A percentile compares a stretch with the other conserved stretches of the same genome.
These are phyloP conservation scores for Noctua janthina DNA, from an alignment of 2,888 invertebrate genomes.

Conservation along the genomic window DNA sequence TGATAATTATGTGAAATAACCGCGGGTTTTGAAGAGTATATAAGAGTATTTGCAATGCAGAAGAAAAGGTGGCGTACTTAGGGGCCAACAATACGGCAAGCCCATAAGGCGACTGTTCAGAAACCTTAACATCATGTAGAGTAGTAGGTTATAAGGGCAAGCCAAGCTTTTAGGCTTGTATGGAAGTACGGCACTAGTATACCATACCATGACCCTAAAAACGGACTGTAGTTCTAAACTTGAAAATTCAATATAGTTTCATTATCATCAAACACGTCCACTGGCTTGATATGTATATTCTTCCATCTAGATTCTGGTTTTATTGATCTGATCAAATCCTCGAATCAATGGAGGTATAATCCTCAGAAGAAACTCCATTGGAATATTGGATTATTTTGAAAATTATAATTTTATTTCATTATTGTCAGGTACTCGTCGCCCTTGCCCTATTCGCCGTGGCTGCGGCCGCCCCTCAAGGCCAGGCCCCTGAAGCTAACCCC, in stretches of 20 bases:
- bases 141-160: no score
- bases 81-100: no score
- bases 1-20: constrained; percentile 3
- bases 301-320: not conserved
- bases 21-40: not conserved
- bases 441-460: constrained; percentile 74
- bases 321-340: not conserved
- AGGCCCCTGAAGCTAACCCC: constrained; percentile 64
- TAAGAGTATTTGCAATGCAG: not conserved
- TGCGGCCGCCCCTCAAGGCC: constrained; percentile 72
- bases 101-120: no score
- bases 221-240: not conserved
- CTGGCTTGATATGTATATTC: not conserved
- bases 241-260: not conserved
- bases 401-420: not conserved
- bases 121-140: no score
- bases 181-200: no score
- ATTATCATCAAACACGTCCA: not conserved
- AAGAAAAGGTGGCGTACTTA: not conserved
- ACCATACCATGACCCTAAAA: no score
- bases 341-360: not conserved
- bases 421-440: constrained; percentile 57
- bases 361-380: not conserved
- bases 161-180: no score
- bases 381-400: not conserved